Evolutionary conservation across 2,888 invertebrate species (phyloP), one percentile per base, ranked within the genome.

Genomic region (Cheilosia variabilis): DNA sequence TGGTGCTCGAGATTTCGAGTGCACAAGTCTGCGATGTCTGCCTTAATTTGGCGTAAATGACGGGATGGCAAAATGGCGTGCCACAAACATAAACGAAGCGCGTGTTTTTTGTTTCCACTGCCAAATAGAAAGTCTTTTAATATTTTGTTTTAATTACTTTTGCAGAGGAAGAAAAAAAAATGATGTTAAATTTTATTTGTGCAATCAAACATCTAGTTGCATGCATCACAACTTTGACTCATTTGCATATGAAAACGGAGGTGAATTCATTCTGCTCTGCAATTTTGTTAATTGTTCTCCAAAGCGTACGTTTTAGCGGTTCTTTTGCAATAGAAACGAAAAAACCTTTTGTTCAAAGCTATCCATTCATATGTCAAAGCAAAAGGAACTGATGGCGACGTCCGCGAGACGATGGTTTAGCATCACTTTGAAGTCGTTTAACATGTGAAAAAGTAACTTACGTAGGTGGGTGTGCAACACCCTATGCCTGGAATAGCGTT

Each of bases 391-490:
- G 82, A 71, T 77, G 71, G 60, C 57, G 52, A 65, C 19, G 68
- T 62, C n/a, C 41, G 52, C 63, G 47, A 58, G 60, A 31, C 55
- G 72, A 52, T 60, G 76, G 60, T 69, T 66, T 80, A 75, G 22
- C 80, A 76, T 80, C 80, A 66, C 84, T 86, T 86, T 86, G 81
- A 86, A 86, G 81, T 81, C 31, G 73, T 43, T 71, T 72, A 81
- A 76, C 53, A 75, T 66, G 81, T 76, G 80, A 80, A 86, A 71
- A 80, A 84, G 81, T 86, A 81, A 75, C 84, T 81, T 43, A 55
- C 37, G 60, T 52, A 47, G 81, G 76, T 80, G 80, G 66, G 65
- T 72, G 69, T 72, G 53, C 50, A 52, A 13, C 73, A 65, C 57
- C 63, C 22, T 37, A 50, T 27, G 43, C 17, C n/a, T 57, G 9